Evolutionary conservation across 2,888 invertebrate genomes (phyloP).

Genomic region (Caenorhabditis sulstoni): DNA sequence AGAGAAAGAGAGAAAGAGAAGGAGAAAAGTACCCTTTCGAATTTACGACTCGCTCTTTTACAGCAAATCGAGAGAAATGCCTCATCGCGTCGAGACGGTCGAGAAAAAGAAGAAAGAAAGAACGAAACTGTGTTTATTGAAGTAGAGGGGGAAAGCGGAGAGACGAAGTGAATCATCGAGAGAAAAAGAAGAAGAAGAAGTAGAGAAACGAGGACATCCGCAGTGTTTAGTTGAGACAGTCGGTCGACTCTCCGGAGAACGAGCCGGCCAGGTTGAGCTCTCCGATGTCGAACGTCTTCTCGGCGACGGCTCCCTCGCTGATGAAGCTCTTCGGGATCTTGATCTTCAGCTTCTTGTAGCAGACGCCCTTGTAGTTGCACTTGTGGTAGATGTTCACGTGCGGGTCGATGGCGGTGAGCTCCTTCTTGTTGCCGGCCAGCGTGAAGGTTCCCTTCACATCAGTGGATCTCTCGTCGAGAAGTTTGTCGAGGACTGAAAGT

Average conservation of each 20-base stretch:
- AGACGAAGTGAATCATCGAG: constrained; percentile 3
- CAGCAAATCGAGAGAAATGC: too few relatives aligned
- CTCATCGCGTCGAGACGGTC: neutral
- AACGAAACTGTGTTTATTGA: constrained; percentile 30
- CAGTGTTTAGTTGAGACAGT: constrained; percentile 75
- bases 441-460: constrained; percentile 73
- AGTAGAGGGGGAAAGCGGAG: constrained; percentile 4
- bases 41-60: constrained; percentile 32
- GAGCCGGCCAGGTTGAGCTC: constrained; percentile 73
- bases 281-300: constrained; percentile 68
- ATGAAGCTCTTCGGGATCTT: constrained; percentile 70
- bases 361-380: constrained; percentile 67
- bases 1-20: constrained; percentile 27
- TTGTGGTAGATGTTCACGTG: constrained; percentile 71
- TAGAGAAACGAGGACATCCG: neutral
- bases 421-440: constrained; percentile 65
- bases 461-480: constrained; percentile 74
- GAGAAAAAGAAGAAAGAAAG: neutral
- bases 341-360: constrained; percentile 68
- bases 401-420: constrained; percentile 67
- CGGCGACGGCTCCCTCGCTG: constrained; percentile 61
- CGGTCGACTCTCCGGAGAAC: constrained; percentile 74
- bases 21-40: constrained; percentile 27
- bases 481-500: constrained; percentile 72
- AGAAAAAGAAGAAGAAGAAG: constrained; percentile 1